Conservation (phyloP, 2,113 vertebrate genomes). For the Pachyramphus minor region DNA sequence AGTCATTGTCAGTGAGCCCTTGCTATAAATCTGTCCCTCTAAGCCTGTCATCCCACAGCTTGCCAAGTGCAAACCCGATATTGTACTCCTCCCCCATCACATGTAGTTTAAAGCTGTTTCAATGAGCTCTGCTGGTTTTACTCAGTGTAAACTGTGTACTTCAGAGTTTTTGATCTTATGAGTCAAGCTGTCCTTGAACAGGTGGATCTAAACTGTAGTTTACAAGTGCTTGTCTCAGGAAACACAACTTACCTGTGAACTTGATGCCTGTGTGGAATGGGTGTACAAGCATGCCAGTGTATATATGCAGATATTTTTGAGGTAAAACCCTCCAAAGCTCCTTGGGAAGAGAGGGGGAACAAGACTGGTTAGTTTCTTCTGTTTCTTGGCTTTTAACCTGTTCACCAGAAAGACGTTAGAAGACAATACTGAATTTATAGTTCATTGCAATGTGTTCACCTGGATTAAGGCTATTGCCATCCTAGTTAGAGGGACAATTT, state of each 20-base stretch:
- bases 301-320: not conserved
- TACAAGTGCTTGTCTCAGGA: not conserved
- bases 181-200: not conserved
- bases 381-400: not conserved
- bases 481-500: not conserved
- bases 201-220: not conserved
- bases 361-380: not conserved
- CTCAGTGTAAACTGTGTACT: not conserved
- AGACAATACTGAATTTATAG: not conserved
- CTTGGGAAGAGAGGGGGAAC: not conserved
- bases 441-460: not conserved
- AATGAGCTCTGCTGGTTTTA: not conserved
- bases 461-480: not conserved
- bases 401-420: not conserved
- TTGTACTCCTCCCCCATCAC: no score
- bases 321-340: not conserved
- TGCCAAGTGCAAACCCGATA: not conserved
- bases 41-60: not conserved
- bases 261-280: not conserved
- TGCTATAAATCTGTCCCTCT: not conserved
- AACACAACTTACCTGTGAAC: not conserved
- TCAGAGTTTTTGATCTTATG: not conserved
- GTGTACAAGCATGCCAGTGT: not conserved
- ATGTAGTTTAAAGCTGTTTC: not conserved
- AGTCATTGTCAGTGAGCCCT: not conserved